Evolutionary conservation across 2,113 vertebrate species (phyloP).

Genomic region (Neomonachus schauinslandi): DNA sequence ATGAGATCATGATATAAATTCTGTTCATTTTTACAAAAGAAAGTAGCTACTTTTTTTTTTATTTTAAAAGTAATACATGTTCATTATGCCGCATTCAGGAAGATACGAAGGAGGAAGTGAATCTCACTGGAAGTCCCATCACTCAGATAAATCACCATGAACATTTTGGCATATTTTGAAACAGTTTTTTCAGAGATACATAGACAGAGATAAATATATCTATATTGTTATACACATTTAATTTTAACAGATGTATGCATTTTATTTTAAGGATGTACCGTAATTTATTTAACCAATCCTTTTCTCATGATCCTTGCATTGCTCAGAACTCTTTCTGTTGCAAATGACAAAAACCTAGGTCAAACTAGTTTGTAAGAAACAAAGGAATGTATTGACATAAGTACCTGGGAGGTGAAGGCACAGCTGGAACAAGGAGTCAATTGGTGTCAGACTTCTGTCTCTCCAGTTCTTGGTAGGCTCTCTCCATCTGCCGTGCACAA

Average conservation of each 20-base stretch:
- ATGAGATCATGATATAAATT: background rate
- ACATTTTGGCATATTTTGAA: background rate
- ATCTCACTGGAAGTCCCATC: background rate
- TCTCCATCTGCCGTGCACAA: background rate
- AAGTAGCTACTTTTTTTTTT: background rate
- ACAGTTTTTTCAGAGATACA: background rate
- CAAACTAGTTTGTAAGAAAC: constrained; percentile 29
- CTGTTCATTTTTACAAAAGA: background rate
- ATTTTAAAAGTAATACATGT: background rate
- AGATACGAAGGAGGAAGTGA: background rate
- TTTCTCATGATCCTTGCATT: constrained; percentile 20
- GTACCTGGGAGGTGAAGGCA: background rate
- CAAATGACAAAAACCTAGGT: constrained; percentile 30
- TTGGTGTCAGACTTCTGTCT: background rate
- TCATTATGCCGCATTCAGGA: background rate
- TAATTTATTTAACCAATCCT: constrained; percentile 24
- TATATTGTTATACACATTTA: background rate
- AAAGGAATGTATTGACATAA: background rate
- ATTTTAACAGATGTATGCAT: background rate
- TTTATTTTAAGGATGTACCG: background rate
- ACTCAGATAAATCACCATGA: background rate
- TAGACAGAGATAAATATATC: background rate
- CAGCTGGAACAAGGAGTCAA: background rate
- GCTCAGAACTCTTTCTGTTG: constrained; percentile 26
- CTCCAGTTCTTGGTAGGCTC: background rate